Conservation (phyloP, 2,888 invertebrate genomes). For the Lasioglossum calceatum region DNA sequence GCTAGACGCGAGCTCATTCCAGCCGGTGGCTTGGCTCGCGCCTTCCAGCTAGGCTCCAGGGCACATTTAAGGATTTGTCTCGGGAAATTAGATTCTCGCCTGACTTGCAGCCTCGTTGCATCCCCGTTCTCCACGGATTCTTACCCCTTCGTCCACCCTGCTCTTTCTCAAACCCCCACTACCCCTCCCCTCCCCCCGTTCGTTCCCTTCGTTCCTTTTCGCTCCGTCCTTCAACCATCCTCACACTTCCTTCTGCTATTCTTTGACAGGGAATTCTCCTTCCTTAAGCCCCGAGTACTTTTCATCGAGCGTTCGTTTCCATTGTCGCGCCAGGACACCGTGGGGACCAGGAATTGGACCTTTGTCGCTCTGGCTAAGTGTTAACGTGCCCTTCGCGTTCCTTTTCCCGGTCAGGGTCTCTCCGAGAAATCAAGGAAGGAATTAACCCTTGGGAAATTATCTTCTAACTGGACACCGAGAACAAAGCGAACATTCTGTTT, state of each 20-base stretch:
- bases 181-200: constrained; percentile 45
- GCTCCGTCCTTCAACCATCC: constrained; percentile 34
- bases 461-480: constrained; percentile 58
- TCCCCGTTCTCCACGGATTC: constrained; percentile 68
- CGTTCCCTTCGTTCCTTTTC: constrained; percentile 23
- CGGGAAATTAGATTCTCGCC: constrained; percentile 83
- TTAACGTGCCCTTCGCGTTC: constrained; percentile 79
- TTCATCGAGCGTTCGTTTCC: constrained; percentile 65
- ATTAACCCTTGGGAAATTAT: constrained; percentile 82
- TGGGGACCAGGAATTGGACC: constrained; percentile 78
- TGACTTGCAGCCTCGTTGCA: constrained; percentile 78
- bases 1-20: constrained; percentile 69
- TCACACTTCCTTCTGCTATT: constrained; percentile 56
- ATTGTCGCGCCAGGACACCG: constrained; percentile 71
- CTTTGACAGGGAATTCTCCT: constrained; percentile 62
- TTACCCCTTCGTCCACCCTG: constrained; percentile 54
- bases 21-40: constrained; percentile 60
- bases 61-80: constrained; percentile 83
- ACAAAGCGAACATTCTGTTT: constrained; percentile 65
- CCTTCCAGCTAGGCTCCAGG: constrained; percentile 73
- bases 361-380: constrained; percentile 78
- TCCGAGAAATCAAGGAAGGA: constrained; percentile 70
- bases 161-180: constrained; percentile 38
- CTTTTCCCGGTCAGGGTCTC: constrained; percentile 52
- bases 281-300: constrained; percentile 65